These are phyloP conservation scores for Leptodactylus fallax DNA, from an alignment of 2,797 vertebrate species.

Conservation along the genomic window DNA sequence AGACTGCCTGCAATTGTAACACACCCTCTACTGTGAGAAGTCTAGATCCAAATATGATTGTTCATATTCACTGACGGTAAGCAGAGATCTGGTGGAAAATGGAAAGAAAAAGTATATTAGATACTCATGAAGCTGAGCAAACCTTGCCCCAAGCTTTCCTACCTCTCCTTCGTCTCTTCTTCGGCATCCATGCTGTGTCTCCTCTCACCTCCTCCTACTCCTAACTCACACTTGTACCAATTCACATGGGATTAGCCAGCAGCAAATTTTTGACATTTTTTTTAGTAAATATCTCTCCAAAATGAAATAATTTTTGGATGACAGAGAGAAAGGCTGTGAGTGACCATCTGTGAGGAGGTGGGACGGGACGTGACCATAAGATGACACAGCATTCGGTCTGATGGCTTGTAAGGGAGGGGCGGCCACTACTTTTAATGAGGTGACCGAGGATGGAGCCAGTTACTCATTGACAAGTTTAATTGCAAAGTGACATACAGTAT, in stretches of 20 bases:
- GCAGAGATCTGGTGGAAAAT: too few relatives aligned
- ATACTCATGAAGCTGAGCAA: too few relatives aligned
- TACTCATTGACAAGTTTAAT: constrained; percentile 49
- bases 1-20: too few relatives aligned
- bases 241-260: background rate
- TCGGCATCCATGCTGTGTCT: background rate
- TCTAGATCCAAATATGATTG: too few relatives aligned
- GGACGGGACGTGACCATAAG: background rate
- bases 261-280: background rate
- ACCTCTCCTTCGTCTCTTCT: background rate
- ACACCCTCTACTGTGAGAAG: too few relatives aligned
- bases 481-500: background rate
- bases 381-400: too few relatives aligned
- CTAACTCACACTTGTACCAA: background rate
- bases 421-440: constrained; percentile 1
- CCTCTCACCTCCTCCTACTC: background rate
- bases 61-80: too few relatives aligned
- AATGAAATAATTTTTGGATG: background rate
- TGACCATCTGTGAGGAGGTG: background rate
- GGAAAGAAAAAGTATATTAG: too few relatives aligned
- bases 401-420: background rate
- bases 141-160: too few relatives aligned
- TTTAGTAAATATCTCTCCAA: background rate
- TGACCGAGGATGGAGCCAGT: constrained; percentile 29
- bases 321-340: too few relatives aligned